phyloP scores from a whole-genome alignment of 2,888 invertebrate genomes.

The Lymantria dispar region DNA sequence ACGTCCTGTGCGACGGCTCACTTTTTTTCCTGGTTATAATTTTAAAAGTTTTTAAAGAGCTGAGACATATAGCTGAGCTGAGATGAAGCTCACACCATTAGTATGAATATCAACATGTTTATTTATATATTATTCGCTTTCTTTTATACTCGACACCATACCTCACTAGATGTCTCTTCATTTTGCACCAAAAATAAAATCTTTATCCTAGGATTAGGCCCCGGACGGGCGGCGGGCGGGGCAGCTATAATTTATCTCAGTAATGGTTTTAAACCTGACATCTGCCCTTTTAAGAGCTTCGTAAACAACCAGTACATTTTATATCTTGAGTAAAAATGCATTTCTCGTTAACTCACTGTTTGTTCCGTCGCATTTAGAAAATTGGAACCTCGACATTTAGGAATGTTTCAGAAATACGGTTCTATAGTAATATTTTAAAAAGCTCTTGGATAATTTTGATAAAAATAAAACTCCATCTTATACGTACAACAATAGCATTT shows the following conservation, averaged over 20 bases:
- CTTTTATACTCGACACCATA: conserved; percentile 17
- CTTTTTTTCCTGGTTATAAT: no score
- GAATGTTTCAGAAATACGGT: not conserved
- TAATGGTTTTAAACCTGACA: conserved; percentile 75
- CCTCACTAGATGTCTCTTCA: conserved; percentile 63
- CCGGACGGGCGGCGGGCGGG: conserved; percentile 18
- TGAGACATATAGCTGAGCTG: no score
- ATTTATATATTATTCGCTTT: not conserved
- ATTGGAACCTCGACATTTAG: conserved; percentile 7
- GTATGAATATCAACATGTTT: no score
- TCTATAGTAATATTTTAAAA: conserved; percentile 5
- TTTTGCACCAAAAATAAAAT: conserved; percentile 75
- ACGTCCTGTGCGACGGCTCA: no score
- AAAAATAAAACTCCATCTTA: not conserved
- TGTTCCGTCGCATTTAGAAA: conserved; percentile 20
- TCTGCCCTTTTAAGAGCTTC: conserved; percentile 61
- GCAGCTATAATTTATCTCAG: conserved; percentile 66
- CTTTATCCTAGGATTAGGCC: conserved; percentile 65
- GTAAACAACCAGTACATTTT: conserved; percentile 37
- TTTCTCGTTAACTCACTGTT: conserved; percentile 26
- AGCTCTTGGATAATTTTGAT: not conserved
- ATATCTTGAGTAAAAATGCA: conserved; percentile 36
- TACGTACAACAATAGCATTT: not conserved
- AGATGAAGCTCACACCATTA: no score
- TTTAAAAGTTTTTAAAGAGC: no score